Conservation (phyloP, 2,888 invertebrate species). For the Protodeltote pygarga region DNA sequence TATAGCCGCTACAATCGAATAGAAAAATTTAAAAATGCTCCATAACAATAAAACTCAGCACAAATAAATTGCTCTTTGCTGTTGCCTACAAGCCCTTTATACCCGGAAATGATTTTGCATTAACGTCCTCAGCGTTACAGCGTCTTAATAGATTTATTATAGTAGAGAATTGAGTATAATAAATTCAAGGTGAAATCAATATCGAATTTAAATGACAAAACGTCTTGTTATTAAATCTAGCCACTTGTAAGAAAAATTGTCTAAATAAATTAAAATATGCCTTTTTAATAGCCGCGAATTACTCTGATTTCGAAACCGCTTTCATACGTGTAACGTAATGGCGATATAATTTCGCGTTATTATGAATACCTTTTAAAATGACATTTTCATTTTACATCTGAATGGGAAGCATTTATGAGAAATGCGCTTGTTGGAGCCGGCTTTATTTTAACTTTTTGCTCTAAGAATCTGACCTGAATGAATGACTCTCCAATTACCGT, state of each 20-base stretch:
- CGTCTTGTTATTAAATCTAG: slow-evolving; percentile 34
- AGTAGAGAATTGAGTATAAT: slow-evolving; percentile 31
- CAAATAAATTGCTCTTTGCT: slow-evolving; percentile 36
- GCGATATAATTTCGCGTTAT: slow-evolving; percentile 25
- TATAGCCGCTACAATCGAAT: no score
- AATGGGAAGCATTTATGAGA: slow-evolving; percentile 31
- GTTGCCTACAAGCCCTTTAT: slow-evolving; percentile 8
- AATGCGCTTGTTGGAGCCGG: slow-evolving; percentile 37
- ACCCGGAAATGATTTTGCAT: slow-evolving; percentile 28
- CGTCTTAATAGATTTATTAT: slow-evolving; percentile 16
- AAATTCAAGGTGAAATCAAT: slow-evolving; percentile 48
- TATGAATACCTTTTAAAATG: slow-evolving; percentile 27
- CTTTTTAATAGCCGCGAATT: slow-evolving; percentile 18
- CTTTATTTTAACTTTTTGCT: slow-evolving; percentile 36
- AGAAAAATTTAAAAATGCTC: no score
- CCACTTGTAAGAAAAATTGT: slow-evolving; percentile 16
- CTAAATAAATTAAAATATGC: slow-evolving; percentile 31
- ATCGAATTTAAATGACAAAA: slow-evolving; percentile 43
- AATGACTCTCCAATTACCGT: slow-evolving; percentile 37
- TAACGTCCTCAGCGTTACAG: slow-evolving; percentile 8
- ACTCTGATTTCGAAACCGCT: slow-evolving; percentile 21
- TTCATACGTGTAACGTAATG: slow-evolving; percentile 27
- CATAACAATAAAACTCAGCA: slow-evolving; percentile 24
- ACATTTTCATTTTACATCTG: slow-evolving; percentile 34
- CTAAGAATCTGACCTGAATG: slow-evolving; percentile 26